Base-by-base conservation (phyloP, 2,888 invertebrate genomes). In the Cataglyphis cursor region DNA sequence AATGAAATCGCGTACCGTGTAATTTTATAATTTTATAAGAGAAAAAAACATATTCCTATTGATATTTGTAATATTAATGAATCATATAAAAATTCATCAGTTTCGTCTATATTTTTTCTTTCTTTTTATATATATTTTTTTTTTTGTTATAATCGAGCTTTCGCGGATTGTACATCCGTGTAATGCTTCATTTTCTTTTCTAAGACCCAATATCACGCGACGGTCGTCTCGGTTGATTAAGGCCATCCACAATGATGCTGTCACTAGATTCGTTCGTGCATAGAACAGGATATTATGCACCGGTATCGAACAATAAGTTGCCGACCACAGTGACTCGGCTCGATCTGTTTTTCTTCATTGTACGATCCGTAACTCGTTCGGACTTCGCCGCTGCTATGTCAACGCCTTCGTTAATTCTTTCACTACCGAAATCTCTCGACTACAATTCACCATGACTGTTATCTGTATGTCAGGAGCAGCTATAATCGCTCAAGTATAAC, bases 181-280 rank as follows among this genome's bases (percentile, higher is more conserved):
- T 70, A 70, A 78, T 59, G 78, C 44, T 68, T 68, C 59, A 68
- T 80, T 68, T 80, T 80, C 78, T 70, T 80, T 41, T 54, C n/a
- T 44, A 59, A 70, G 24, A 41, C 66, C 66, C 54, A 38, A 18
- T 61, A 68, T 8, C 76, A 18, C 31, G 44, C 68, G 78, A 68
- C 68, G 59, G 59, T n/a, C 70, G 78, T 80, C 59, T 80, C 70
- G 78, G 78, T 80, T 80, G 78, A 80, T 80, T 80, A 80, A 80
- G 78, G 78, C 70, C 70, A 48, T 80, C 78, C 44, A 80, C 70
- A 80, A 80, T 70, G 78, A 80, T 80, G 89, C 90, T 91, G 92
- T 92, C 93, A 90, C 90, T 90, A 91, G 86, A 88, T 81, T 92
- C 93, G 91, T 90, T 93, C 93, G 93, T 94, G 93, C 93, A 93